phyloP scores from a whole-genome alignment of 2,888 invertebrate species.

The Meliscaeva auricollis region DNA sequence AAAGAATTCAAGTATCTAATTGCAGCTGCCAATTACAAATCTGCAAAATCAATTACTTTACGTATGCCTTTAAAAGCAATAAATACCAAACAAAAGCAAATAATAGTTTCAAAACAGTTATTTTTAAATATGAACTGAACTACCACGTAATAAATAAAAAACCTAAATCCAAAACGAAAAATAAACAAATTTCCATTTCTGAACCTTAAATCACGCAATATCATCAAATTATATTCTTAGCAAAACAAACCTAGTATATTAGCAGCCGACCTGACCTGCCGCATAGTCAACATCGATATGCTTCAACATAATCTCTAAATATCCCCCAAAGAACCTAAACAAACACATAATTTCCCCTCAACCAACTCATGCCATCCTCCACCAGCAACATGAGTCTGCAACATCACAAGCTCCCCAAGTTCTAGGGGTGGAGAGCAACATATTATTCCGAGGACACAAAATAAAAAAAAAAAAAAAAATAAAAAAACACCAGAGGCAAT shows the following conservation, averaged over 20 bases:
- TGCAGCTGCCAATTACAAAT: no score
- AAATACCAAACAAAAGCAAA: no score
- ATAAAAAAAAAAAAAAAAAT: constrained; percentile 35
- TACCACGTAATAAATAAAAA: no score
- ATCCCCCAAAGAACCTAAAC: constrained; percentile 16
- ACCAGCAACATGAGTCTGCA: constrained; percentile 60
- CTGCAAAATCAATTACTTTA: no score
- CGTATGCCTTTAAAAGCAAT: no score
- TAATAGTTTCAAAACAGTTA: no score
- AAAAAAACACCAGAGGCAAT: constrained; percentile 26
- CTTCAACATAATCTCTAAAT: not conserved
- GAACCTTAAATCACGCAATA: not conserved
- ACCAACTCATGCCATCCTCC: constrained; percentile 25
- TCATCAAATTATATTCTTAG: no score
- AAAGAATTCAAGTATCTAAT: no score
- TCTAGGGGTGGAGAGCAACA: constrained; percentile 71
- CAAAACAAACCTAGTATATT: not conserved
- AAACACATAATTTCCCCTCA: constrained; percentile 42
- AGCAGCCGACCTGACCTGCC: constrained; percentile 40
- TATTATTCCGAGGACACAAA: constrained; percentile 30
- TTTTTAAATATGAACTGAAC: no score
- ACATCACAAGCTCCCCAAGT: constrained; percentile 37
- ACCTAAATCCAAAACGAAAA: no score
- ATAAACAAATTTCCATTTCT: no score
- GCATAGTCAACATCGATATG: constrained; percentile 39